These are phyloP conservation scores for Thermophis baileyi DNA, from an alignment of 2,113 vertebrate genomes.

Conservation along the genomic window DNA sequence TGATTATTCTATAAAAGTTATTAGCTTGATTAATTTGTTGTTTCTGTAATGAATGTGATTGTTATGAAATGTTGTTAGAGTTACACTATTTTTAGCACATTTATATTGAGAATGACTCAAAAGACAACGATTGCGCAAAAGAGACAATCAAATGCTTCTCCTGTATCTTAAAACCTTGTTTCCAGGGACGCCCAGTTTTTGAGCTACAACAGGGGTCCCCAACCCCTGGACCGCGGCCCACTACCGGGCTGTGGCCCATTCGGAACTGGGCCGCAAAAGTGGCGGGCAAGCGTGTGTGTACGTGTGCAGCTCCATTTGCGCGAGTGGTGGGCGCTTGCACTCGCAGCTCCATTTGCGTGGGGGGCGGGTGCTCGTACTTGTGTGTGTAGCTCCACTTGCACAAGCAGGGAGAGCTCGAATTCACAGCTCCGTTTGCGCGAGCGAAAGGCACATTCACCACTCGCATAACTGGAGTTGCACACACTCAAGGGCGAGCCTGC, in stretches of 20 bases:
- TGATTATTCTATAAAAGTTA: background rate
- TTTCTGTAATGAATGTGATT: background rate
- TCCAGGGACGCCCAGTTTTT: background rate
- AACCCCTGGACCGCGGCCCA: background rate
- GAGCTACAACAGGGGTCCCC: background rate
- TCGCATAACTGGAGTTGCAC: background rate
- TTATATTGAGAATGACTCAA: background rate
- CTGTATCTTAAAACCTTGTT: background rate
- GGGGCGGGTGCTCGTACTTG: background rate
- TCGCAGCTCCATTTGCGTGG: background rate
- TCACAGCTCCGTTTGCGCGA: background rate
- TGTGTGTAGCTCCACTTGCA: background rate
- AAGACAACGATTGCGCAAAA: background rate
- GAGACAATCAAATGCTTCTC: background rate
- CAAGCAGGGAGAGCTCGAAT: background rate
- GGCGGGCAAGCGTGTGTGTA: background rate
- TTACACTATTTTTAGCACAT: background rate
- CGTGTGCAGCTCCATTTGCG: background rate
- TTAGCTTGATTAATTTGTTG: background rate
- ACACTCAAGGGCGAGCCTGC: background rate
- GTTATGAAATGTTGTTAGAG: background rate
- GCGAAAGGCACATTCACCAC: background rate
- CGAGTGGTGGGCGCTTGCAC: background rate
- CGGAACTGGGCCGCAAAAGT: background rate
- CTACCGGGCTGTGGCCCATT: background rate